Conservation (phyloP, 2,113 vertebrate species). For the Chamaea fasciata region DNA sequence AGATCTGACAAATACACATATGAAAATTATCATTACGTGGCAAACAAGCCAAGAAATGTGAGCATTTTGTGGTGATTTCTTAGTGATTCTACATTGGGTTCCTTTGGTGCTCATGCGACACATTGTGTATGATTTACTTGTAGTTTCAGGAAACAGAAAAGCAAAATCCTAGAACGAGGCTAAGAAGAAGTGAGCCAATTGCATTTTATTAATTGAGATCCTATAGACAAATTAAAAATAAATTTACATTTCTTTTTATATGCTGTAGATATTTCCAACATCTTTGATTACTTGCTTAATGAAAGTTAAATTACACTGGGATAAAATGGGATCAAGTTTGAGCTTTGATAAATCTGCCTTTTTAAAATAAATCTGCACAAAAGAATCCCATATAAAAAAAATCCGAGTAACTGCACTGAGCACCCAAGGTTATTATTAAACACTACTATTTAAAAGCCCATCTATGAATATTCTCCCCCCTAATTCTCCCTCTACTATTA, state of each 20-base stretch:
- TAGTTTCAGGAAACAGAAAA: not conserved
- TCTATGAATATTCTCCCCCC: not conserved
- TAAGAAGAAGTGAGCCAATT: not conserved
- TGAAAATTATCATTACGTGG: slow-evolving; percentile 83
- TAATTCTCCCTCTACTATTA: not conserved
- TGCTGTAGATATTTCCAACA: not conserved
- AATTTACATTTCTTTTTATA: not conserved
- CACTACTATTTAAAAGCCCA: not conserved
- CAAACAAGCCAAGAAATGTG: slow-evolving; percentile 80
- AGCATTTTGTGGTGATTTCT: slow-evolving; percentile 28
- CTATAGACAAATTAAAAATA: not conserved
- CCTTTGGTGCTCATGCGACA: not conserved
- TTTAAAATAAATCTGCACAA: not conserved
- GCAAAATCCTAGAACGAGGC: not conserved
- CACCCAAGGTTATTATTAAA: not conserved
- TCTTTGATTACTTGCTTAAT: not conserved
- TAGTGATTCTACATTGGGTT: not conserved
- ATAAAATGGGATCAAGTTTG: not conserved
- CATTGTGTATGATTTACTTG: not conserved
- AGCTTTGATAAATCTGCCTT: not conserved
- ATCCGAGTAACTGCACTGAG: not conserved
- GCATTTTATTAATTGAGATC: not conserved
- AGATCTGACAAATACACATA: slow-evolving; percentile 96
- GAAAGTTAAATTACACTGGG: not conserved
- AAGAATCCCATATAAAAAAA: not conserved